Base-by-base conservation (phyloP, 2,113 vertebrate genomes). In the Grammomys dolichurus region DNA sequence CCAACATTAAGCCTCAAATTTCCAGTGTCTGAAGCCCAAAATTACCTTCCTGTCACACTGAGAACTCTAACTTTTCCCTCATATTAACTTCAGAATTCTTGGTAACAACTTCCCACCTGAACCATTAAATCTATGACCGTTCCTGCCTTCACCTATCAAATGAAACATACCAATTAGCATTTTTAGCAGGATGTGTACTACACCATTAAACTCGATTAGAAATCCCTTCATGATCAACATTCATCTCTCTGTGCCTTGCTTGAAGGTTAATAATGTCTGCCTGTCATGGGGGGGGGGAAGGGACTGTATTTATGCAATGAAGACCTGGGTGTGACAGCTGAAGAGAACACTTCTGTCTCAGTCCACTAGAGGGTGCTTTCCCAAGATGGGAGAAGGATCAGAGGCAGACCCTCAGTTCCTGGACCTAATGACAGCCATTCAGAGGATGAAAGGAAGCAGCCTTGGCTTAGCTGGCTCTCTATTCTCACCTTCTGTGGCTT, bases 331-430 rank as follows among this genome's bases (percentile, higher is more conserved):
- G 92, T 88, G 56, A 87, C 82, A 60, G 43, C 82, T 56, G 95
- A 82, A 91, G 77, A 93, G 80, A 95, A 97, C 97, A 97, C 93
- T 98, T 97, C 98, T 46, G 65, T 24, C 28, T 97, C 72, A 63
- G 92, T 91, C 98, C 98, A 73, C 98, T 98, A 98, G 98, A 98
- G 98, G 98, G 98, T 93, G 91, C 94, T 91, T 90, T 31, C 48
- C 54, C 0, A 28, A 48, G 85, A 78, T 60, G 48, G 11, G 4
- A 70, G 65, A 76, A 31, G 72, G 73, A 84, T 10, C 56, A 0
- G 1, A 48, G 82, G 10, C 51, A 26, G 78, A 36, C 26, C 16
- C 90, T 24, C 2, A 17, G 1, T 43, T n/a, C 84, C 26, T 0
- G 0, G 2, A 33, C 2, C 85, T 33, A 54, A 90, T 86, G 56